Percentiles rank a stretch among this genome's conserved stretches.
Conservation (phyloP, 2,888 invertebrate genomes). For the Neuroscelio doddi region DNA sequence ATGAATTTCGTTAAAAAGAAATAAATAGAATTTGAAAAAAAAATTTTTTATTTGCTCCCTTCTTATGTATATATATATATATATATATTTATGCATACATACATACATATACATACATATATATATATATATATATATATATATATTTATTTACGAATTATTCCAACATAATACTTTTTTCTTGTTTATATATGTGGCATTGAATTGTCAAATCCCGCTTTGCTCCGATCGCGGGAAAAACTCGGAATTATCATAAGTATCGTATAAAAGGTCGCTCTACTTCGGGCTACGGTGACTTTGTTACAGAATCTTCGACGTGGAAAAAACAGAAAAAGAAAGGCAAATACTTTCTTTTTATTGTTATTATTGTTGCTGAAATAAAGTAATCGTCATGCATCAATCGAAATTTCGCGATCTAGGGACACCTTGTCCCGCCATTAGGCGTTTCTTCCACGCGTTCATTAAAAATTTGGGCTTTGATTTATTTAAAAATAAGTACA, state of each 20-base stretch:
- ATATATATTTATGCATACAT: too few relatives aligned
- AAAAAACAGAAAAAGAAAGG: conserved; percentile 18
- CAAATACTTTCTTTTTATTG: conserved; percentile 5
- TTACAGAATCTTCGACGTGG: conserved; percentile 17
- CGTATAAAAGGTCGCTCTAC: conserved; percentile 44
- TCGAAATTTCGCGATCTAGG: conserved; percentile 15
- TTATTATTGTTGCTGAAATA: conserved; percentile 40
- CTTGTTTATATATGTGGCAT: conserved; percentile 17
- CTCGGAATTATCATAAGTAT: conserved; percentile 42
- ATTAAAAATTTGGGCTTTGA: neutral
- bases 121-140: too few relatives aligned
- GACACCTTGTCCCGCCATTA: conserved; percentile 41
- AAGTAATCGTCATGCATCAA: conserved; percentile 35
- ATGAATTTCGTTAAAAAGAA: neutral
- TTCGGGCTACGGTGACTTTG: conserved; percentile 14
- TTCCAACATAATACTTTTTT: too few relatives aligned
- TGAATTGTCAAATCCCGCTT: conserved; percentile 22
- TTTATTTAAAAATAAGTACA: neutral
- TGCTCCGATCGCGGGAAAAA: conserved; percentile 32
- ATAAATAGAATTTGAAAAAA: neutral
- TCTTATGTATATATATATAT: neutral
- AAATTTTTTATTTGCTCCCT: conserved; percentile 1
- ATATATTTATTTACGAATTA: too few relatives aligned
- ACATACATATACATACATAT: too few relatives aligned
- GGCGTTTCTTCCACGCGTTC: conserved; percentile 34